A percentile compares a stretch with the other conserved stretches of the same genome.
phyloP scores from a whole-genome alignment of 2,888 invertebrate genomes.

The Brachycybe producta region DNA sequence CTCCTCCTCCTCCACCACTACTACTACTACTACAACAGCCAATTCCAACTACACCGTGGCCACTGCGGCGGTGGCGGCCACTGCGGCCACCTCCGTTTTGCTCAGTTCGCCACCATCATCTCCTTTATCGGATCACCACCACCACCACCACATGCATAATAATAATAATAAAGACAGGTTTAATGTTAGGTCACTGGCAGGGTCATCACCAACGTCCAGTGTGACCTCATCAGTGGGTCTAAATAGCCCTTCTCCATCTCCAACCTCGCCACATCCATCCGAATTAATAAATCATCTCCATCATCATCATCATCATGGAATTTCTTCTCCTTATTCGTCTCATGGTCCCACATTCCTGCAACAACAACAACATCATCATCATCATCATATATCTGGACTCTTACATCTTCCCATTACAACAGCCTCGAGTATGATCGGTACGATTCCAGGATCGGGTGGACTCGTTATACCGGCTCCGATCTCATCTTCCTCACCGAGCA shows the following conservation, averaged over 20 bases:
- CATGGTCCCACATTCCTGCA: not conserved
- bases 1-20: constrained; percentile 2
- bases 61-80: not conserved
- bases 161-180: too few species aligned
- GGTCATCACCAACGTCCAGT: too few species aligned
- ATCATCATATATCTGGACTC: not conserved
- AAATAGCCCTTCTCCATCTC: not conserved
- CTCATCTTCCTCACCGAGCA: not conserved
- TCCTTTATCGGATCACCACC: not conserved
- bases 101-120: not conserved
- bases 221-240: too few species aligned
- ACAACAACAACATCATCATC: not conserved
- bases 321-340: not conserved
- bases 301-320: not conserved
- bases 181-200: too few species aligned
- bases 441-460: not conserved
- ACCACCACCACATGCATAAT: not conserved
- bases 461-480: not conserved
- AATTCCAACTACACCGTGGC: not conserved
- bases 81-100: not conserved
- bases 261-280: not conserved
- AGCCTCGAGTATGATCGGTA: not conserved
- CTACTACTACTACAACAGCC: not conserved
- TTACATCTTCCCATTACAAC: not conserved
- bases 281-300: not conserved